These are phyloP conservation scores for Trimorus sp. DNA, from an alignment of 2,888 invertebrate genomes.

Conservation along the genomic window DNA sequence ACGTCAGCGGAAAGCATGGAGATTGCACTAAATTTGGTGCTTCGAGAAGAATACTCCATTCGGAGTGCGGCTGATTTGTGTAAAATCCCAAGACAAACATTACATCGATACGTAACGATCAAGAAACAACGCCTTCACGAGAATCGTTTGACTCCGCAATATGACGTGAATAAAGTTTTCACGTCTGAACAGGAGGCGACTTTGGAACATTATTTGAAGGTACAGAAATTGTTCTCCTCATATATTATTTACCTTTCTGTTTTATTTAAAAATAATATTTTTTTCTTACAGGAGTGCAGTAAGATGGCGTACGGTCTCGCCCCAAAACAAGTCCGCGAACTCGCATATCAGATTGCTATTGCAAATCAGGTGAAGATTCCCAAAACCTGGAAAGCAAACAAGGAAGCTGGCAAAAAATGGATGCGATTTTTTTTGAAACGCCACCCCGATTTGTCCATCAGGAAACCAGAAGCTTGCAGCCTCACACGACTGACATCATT, in stretches of 20 bases:
- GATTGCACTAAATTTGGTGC: too few species aligned
- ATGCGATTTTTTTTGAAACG: conserved; percentile 40
- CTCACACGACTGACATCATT: conserved; percentile 43
- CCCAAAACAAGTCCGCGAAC: conserved; percentile 26
- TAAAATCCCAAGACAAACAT: too few species aligned
- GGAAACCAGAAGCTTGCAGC: conserved; percentile 51
- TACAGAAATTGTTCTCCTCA: conserved; percentile 16
- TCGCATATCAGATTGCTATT: conserved; percentile 32
- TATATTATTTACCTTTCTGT: conserved; percentile 15
- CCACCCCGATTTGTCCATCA: conserved; percentile 25
- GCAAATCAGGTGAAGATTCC: conserved; percentile 21
- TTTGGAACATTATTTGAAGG: conserved; percentile 28
- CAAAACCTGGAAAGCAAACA: conserved; percentile 27
- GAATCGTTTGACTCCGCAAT: conserved; percentile 11
- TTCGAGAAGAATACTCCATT: too few species aligned
- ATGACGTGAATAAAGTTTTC: conserved; percentile 41
- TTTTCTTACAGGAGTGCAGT: conserved; percentile 31
- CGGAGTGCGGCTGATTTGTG: too few species aligned
- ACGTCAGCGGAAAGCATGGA: too few species aligned
- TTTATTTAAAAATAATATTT: conserved; percentile 14
- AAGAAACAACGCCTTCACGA: too few species aligned
- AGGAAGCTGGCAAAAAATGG: conserved; percentile 41
- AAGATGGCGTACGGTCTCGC: conserved; percentile 40
- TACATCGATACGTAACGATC: too few species aligned
- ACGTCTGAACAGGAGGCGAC: conserved; percentile 27